Percentiles rank a stretch among this genome's conserved stretches.
Evolutionary conservation across 1,140 invertebrate genomes (phyloP).

Genomic region (Meloidogyne chitwoodi): DNA sequence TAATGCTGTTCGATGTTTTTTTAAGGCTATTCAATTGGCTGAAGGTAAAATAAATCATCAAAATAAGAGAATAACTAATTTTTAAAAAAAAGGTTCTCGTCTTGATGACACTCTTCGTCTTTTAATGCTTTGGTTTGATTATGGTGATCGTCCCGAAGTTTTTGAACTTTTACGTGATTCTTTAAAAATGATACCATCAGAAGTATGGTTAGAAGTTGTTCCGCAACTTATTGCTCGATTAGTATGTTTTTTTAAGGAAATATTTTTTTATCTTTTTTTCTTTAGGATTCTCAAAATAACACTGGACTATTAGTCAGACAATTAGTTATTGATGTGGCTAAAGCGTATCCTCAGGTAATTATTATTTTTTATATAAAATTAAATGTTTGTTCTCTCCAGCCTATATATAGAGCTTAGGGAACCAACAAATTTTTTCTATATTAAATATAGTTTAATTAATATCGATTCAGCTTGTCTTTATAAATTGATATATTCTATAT

Average conservation of each 20-base stretch:
- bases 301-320: constrained; percentile 86
- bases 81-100: constrained; percentile 74
- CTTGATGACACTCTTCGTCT: constrained; percentile 93
- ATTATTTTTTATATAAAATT: not conserved
- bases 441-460: too few species aligned
- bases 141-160: constrained; percentile 85
- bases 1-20: constrained; percentile 88
- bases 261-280: not conserved
- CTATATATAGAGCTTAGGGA: not conserved
- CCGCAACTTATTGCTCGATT: constrained; percentile 96
- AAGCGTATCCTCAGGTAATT: constrained; percentile 68
- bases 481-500: constrained; percentile 3
- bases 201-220: constrained; percentile 98
- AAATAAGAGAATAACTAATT: too few species aligned
- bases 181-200: constrained; percentile 85
- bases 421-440: too few species aligned
- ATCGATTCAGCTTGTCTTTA: not conserved
- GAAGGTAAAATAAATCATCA: constrained; percentile 18
- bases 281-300: constrained; percentile 75
- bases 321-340: constrained; percentile 85
- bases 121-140: constrained; percentile 88
- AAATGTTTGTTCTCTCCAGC: not conserved
- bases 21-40: constrained; percentile 82
- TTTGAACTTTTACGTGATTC: constrained; percentile 87
- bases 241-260: not conserved